phyloP scores from a whole-genome alignment of 1,140 invertebrate species.

The Proales similis region DNA sequence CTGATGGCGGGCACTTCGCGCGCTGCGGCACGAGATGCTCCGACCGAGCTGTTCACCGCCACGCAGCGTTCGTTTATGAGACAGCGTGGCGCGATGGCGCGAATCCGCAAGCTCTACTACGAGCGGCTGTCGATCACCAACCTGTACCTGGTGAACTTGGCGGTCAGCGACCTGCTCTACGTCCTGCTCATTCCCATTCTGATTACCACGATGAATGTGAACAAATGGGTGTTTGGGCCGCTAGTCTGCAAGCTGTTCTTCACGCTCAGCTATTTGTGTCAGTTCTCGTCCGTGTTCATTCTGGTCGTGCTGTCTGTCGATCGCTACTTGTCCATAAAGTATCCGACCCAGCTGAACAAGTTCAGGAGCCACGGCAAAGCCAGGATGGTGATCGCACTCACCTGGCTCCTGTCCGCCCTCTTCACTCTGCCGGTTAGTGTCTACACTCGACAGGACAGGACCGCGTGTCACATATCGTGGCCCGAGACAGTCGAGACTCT shows the following conservation, averaged over 20 bases:
- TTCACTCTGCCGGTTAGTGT: slow-evolving; percentile 76
- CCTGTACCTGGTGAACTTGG: slow-evolving; percentile 27
- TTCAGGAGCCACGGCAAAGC: slow-evolving; percentile 41
- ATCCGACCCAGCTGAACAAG: slow-evolving; percentile 11
- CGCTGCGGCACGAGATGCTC: too few species aligned
- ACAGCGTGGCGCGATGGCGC: background rate
- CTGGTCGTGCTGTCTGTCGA: slow-evolving; percentile 26
- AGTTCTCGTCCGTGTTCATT: slow-evolving; percentile 33
- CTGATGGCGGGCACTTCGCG: too few species aligned
- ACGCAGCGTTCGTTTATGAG: background rate
- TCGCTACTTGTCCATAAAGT: slow-evolving; percentile 30
- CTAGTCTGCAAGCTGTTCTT: slow-evolving; percentile 24
- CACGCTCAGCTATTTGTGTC: slow-evolving; percentile 17
- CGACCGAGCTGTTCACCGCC: background rate
- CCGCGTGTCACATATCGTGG: slow-evolving; percentile 44
- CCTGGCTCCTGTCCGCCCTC: slow-evolving; percentile 55
- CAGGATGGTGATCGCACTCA: slow-evolving; percentile 48
- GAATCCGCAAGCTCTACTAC: background rate
- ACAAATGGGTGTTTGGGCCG: slow-evolving; percentile 12
- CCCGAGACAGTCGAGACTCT: slow-evolving; percentile 40
- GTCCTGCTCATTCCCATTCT: slow-evolving; percentile 18
- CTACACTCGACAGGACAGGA: slow-evolving; percentile 66
- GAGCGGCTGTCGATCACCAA: slow-evolving; percentile 27
- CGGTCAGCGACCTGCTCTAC: slow-evolving; percentile 23
- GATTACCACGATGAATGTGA: background rate